These are phyloP conservation scores for Hipparchia sbordonii DNA, from an alignment of 2,888 invertebrate species.

Conservation along the genomic window DNA sequence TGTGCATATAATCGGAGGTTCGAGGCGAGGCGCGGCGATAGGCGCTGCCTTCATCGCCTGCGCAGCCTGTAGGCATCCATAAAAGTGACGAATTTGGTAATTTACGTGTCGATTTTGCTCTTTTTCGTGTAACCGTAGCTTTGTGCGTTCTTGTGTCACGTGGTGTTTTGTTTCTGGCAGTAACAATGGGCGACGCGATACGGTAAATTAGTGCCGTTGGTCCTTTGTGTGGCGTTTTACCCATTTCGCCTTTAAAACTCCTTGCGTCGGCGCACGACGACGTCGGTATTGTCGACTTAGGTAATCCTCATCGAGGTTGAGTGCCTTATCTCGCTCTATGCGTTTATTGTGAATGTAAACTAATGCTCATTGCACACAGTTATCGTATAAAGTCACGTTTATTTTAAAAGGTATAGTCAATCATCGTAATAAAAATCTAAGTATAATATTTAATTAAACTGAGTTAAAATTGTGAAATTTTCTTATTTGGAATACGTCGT, in stretches of 20 bases:
- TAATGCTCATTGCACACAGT: conserved; percentile 33
- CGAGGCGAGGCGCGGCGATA: conserved; percentile 65
- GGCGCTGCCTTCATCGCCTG: conserved; percentile 74
- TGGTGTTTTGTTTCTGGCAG: conserved; percentile 52
- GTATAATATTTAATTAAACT: too few relatives aligned
- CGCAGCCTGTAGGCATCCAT: conserved; percentile 58
- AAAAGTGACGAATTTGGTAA: conserved; percentile 67
- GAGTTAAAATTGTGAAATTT: background rate
- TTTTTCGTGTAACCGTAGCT: conserved; percentile 62
- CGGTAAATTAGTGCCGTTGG: conserved; percentile 55
- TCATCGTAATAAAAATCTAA: too few relatives aligned
- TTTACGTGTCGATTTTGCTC: conserved; percentile 54
- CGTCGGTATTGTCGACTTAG: conserved; percentile 49
- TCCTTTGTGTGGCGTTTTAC: conserved; percentile 68
- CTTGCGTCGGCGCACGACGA: conserved; percentile 54
- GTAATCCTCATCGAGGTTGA: conserved; percentile 59
- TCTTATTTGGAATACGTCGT: background rate
- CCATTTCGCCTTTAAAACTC: conserved; percentile 51
- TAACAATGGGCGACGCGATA: conserved; percentile 45
- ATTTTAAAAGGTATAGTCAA: background rate
- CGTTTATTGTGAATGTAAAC: conserved; percentile 42
- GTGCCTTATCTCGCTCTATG: conserved; percentile 58
- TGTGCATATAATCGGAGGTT: conserved; percentile 74
- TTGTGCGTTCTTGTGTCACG: conserved; percentile 62
- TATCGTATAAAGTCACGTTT: conserved; percentile 40